Conservation (phyloP, 2,888 invertebrate species). For the Chrysotoxum bicinctum region DNA sequence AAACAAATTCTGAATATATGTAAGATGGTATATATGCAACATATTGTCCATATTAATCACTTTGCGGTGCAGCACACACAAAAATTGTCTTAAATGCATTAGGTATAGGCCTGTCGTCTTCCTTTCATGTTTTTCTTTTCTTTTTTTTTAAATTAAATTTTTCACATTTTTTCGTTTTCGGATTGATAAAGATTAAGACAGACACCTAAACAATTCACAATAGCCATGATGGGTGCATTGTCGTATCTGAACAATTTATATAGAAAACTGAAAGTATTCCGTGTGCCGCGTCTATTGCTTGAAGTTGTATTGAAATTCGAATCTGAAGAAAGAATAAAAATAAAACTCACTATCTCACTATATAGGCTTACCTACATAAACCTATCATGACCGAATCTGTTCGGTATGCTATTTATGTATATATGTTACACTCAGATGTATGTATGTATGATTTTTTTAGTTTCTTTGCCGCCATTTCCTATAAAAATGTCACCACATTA, state of each 20-base stretch:
- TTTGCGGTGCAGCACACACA: slow-evolving; percentile 1
- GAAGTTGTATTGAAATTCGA: background rate
- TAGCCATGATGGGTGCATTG: background rate
- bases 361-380: background rate
- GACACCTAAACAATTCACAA: slow-evolving; percentile 37
- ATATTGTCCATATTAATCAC: slow-evolving; percentile 66
- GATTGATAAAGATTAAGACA: slow-evolving; percentile 23
- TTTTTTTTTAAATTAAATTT: background rate
- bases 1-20: slow-evolving; percentile 17
- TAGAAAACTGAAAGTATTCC: slow-evolving; percentile 21
- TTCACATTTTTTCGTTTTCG: background rate
- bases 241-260: background rate
- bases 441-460: slow-evolving; percentile 2
- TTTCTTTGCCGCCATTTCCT: slow-evolving; percentile 64
- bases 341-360: background rate
- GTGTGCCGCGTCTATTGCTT: background rate
- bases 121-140: background rate
- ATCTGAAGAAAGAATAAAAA: slow-evolving; percentile 21
- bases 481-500: slow-evolving; percentile 71
- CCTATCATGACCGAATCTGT: slow-evolving; percentile 40
- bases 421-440: background rate
- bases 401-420: slow-evolving; percentile 34
- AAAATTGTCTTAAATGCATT: background rate
- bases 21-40: slow-evolving; percentile 46
- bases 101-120: background rate